phyloP scores from a whole-genome alignment of 2,888 invertebrate genomes.

The Keiferia lycopersicella region DNA sequence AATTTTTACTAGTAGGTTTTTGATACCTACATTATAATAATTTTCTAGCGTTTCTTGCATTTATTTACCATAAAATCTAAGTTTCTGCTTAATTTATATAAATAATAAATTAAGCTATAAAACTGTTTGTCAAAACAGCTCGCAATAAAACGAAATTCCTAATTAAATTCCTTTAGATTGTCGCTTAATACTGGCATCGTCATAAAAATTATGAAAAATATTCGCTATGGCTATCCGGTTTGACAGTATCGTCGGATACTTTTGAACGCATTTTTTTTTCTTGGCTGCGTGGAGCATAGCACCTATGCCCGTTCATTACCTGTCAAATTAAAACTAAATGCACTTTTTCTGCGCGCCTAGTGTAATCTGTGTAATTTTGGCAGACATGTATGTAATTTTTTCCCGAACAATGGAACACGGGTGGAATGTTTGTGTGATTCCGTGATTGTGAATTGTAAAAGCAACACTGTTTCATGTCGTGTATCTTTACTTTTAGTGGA shows the following conservation, averaged over 20 bases:
- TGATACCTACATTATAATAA: too few species aligned
- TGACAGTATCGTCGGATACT: constrained; percentile 5
- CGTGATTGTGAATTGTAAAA: background rate
- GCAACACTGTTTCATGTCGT: background rate
- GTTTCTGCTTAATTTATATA: background rate
- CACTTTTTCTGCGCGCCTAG: background rate
- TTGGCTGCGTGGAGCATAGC: background rate
- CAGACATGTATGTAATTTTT: background rate
- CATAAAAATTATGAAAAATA: constrained; percentile 24
- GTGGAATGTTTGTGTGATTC: background rate
- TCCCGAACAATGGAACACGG: background rate
- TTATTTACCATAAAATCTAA: background rate
- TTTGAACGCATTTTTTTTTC: constrained; percentile 20
- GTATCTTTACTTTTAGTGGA: background rate
- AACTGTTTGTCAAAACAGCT: constrained; percentile 25
- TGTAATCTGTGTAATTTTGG: background rate
- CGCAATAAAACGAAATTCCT: constrained; percentile 27
- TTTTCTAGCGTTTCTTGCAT: too few species aligned
- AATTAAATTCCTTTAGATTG: constrained; percentile 26
- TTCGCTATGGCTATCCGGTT: constrained; percentile 14
- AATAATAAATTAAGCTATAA: constrained; percentile 31
- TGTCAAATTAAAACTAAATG: background rate
- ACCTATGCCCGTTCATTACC: background rate
- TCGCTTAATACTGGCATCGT: constrained; percentile 19
- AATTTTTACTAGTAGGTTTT: too few species aligned